Conservation (phyloP, 2,888 invertebrate species). For the Eilema depressum region DNA sequence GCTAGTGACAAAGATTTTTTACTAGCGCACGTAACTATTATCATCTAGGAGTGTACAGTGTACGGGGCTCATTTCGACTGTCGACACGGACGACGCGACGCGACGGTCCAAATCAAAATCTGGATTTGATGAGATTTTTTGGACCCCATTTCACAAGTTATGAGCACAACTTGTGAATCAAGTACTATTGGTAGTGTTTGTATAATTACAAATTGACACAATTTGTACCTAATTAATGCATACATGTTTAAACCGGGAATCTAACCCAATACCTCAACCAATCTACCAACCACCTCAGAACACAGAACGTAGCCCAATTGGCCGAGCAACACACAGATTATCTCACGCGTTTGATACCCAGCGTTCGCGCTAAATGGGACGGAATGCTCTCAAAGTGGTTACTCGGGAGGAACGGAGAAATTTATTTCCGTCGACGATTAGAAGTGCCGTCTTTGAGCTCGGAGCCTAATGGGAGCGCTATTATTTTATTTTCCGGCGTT, state of each 20-base stretch:
- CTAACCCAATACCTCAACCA: not conserved
- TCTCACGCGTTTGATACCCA: conserved; percentile 19
- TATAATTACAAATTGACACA: too few species aligned
- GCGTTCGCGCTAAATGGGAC: conserved; percentile 58
- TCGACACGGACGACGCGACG: too few species aligned
- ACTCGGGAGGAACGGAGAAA: conserved; percentile 63
- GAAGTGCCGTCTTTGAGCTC: conserved; percentile 59
- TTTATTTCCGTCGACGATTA: conserved; percentile 75
- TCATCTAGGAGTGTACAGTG: too few species aligned
- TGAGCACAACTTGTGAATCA: too few species aligned
- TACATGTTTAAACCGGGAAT: not conserved
- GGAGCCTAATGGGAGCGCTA: conserved; percentile 73
- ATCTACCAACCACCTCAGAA: not conserved
- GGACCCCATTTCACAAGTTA: too few species aligned
- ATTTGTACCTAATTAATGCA: too few species aligned
- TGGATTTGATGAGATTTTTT: too few species aligned
- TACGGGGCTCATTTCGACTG: too few species aligned
- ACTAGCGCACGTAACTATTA: too few species aligned
- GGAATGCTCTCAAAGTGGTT: conserved; percentile 56
- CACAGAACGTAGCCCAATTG: not conserved
- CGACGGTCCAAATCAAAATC: too few species aligned
- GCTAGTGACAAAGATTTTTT: too few species aligned
- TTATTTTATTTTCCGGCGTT: conserved; percentile 83
- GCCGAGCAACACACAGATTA: conserved; percentile 15
- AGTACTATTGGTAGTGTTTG: too few species aligned